Evolutionary conservation across 2,888 invertebrate species (phyloP).

Genomic region (Xestia sexstrigata): DNA sequence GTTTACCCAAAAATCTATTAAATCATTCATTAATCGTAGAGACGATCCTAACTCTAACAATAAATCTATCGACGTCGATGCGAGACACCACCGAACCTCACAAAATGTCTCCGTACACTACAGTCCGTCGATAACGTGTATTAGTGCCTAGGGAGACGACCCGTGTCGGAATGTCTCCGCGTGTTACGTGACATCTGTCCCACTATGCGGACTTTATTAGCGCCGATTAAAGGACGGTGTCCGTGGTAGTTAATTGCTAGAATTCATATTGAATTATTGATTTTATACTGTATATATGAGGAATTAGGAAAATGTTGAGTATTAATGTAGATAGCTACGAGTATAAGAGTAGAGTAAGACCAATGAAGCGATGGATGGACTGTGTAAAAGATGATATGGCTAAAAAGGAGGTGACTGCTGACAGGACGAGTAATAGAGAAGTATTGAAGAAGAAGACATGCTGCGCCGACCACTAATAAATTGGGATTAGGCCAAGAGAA

Average conservation of each 20-base stretch:
- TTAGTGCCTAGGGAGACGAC: constrained; percentile 50
- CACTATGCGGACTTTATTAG: constrained; percentile 26
- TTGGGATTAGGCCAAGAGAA: too few species aligned
- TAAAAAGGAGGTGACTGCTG: too few species aligned
- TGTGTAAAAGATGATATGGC: too few species aligned
- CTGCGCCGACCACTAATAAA: too few species aligned
- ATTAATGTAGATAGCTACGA: too few species aligned
- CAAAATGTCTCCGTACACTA: neutral
- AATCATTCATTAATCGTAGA: neutral
- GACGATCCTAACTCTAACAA: neutral
- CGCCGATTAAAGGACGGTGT: constrained; percentile 8
- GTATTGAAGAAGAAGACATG: too few species aligned
- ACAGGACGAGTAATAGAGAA: too few species aligned
- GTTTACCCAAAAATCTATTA: neutral
- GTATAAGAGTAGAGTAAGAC: too few species aligned
- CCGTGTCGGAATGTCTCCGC: constrained; percentile 20
- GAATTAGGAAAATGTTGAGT: too few species aligned
- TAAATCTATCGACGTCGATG: neutral
- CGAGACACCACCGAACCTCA: neutral
- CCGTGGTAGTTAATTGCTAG: neutral
- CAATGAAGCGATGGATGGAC: too few species aligned
- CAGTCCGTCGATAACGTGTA: constrained; percentile 1
- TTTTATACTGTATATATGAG: too few species aligned
- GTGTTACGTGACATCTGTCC: constrained; percentile 25
- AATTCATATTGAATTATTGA: neutral